Base-by-base conservation (phyloP, 2,888 invertebrate genomes). In the Dolomedes plantarius region DNA sequence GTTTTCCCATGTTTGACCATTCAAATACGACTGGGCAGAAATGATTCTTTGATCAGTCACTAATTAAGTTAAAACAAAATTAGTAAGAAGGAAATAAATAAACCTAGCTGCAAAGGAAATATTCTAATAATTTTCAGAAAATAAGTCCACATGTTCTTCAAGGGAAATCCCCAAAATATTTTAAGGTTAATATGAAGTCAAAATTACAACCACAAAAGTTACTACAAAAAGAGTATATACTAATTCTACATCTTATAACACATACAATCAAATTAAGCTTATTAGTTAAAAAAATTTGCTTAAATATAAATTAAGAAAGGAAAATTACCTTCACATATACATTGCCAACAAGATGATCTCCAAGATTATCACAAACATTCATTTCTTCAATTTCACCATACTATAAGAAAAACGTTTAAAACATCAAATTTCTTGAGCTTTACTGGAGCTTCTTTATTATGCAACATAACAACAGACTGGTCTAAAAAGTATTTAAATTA, bases 381-480 rank as follows among this genome's bases (percentile, higher is more conserved):
- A 99, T 99, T 92, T 99, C 99, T 92, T 99, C 99, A 90, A 99
- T 99, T 92, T 99, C 98, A 0, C 99, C 99, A 92, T 99, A 99
- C 93, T 93, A 90, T 23, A 80, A 71, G 23, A 77, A 27, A 62
- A 29, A 32, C 0, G 23, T 3, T 13, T 2, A 46, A 46, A 6
- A n/a, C n/a, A n/a, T n/a, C n/a, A n/a, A n/a, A n/a, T n/a, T n/a
- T 73, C 9, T 13, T 19, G 16, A 41, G 28, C 1, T 19, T 41
- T n/a, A n/a, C n/a, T n/a, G n/a, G n/a, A n/a, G n/a, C n/a, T n/a
- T n/a, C n/a, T n/a, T n/a, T n/a, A n/a, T n/a, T n/a, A n/a, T n/a
- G n/a, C n/a, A n/a, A n/a, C n/a, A n/a, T n/a, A n/a, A n/a, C n/a
- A n/a, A n/a, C n/a, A n/a, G n/a, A n/a, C n/a, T n/a, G n/a, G n/a